A percentile compares a stretch with the other conserved stretches of the same genome.
Evolutionary conservation across 1,140 invertebrate species (phyloP).

Genomic region (Drosophila sp.): DNA sequence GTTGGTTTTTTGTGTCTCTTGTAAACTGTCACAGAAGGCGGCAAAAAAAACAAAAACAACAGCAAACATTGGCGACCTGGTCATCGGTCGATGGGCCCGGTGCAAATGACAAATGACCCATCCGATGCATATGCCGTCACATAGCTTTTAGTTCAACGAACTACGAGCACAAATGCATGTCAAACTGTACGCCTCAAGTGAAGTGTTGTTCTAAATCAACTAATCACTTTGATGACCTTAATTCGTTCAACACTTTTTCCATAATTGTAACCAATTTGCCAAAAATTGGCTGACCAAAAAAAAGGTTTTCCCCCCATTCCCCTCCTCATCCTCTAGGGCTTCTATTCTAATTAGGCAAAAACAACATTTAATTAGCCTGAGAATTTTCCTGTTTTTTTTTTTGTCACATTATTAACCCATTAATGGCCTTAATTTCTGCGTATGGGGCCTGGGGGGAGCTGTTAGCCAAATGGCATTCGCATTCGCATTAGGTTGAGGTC

Average conservation of each 20-base stretch:
- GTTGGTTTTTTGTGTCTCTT: slow-evolving; percentile 17
- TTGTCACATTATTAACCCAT: slow-evolving; percentile 62
- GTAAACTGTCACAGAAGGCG: slow-evolving; percentile 50
- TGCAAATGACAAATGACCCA: slow-evolving; percentile 52
- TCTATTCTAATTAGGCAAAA: slow-evolving; percentile 42
- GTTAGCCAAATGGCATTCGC: slow-evolving; percentile 1
- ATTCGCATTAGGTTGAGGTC: slow-evolving; percentile 35
- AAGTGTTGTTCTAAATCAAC: slow-evolving; percentile 3
- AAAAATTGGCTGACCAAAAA: slow-evolving; percentile 36
- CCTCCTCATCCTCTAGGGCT: neutral
- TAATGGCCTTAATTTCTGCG: slow-evolving; percentile 34
- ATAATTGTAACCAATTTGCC: slow-evolving; percentile 49
- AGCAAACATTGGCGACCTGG: slow-evolving; percentile 14
- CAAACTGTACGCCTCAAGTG: neutral
- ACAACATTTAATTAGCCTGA: slow-evolving; percentile 59
- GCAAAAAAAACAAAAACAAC: slow-evolving; percentile 14
- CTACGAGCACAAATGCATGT: neutral
- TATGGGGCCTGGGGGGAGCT: slow-evolving; percentile 7
- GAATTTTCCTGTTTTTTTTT: slow-evolving; percentile 45
- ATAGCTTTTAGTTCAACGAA: slow-evolving; percentile 42
- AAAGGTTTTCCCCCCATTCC: neutral
- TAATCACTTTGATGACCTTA: slow-evolving; percentile 33
- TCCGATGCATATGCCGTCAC: slow-evolving; percentile 24
- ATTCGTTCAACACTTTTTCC: slow-evolving; percentile 38
- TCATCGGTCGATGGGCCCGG: slow-evolving; percentile 18